Conservation (phyloP, 1,140 invertebrate genomes). For the Lasioglossum baleicum region DNA sequence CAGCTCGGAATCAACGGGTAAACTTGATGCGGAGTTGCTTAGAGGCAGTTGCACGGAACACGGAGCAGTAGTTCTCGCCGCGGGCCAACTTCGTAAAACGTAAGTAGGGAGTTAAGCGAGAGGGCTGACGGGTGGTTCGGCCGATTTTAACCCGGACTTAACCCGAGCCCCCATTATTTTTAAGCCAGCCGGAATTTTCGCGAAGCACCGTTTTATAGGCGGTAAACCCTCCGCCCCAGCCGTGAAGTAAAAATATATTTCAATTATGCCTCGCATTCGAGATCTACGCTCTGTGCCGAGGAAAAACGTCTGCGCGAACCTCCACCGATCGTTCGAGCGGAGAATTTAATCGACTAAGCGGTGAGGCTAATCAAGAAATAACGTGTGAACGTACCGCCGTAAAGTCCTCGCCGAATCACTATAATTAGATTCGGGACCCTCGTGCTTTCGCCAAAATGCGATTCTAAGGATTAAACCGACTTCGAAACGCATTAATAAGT, state of each 20-base stretch:
- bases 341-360: too few species aligned
- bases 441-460: too few species aligned
- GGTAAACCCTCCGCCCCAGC: not conserved
- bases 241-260: not conserved
- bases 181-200: not conserved
- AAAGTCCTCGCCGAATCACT: too few species aligned
- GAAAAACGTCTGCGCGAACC: too few species aligned
- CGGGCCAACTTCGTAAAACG: not conserved
- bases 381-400: too few species aligned
- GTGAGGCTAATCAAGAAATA: too few species aligned
- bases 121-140: not conserved
- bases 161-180: constrained; percentile 1
- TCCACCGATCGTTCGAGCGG: too few species aligned
- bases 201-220: constrained; percentile 1
- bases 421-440: too few species aligned
- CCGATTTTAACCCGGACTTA: not conserved
- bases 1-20: not conserved
- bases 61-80: not conserved
- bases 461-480: too few species aligned
- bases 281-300: too few species aligned
- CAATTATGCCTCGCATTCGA: not conserved
- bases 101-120: constrained; percentile 6
- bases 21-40: constrained; percentile 4
- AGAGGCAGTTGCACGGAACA: not conserved
- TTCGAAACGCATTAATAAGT: too few species aligned